These are phyloP conservation scores for Lithobius niger DNA, from an alignment of 1,140 invertebrate genomes.

Conservation along the genomic window DNA sequence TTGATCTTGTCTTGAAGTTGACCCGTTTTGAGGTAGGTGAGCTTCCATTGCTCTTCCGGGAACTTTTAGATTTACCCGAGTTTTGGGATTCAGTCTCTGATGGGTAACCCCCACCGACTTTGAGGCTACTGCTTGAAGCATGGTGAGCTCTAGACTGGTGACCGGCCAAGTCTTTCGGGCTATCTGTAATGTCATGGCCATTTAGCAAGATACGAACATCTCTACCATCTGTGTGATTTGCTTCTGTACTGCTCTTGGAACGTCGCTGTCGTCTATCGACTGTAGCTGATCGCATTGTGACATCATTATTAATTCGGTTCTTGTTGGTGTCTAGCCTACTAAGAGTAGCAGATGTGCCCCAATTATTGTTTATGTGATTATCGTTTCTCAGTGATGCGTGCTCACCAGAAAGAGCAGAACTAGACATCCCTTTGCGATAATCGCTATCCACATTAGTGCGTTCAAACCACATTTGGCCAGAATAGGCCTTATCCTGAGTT, in stretches of 20 bases:
- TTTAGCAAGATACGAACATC: constrained; percentile 1
- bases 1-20: constrained; percentile 7
- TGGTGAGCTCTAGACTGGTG: background rate
- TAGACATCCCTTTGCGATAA: background rate
- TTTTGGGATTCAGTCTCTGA: constrained; percentile 5
- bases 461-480: constrained; percentile 1
- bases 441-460: background rate
- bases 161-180: too few species aligned
- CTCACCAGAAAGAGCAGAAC: background rate
- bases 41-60: background rate
- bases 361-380: background rate
- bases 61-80: background rate
- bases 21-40: constrained; percentile 6
- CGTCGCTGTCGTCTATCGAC: background rate
- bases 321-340: constrained; percentile 5
- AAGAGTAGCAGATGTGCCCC: constrained; percentile 1
- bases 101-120: background rate
- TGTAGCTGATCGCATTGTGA: background rate
- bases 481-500: background rate
- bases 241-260: background rate
- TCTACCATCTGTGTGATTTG: background rate
- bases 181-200: background rate
- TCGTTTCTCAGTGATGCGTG: background rate
- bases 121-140: too few species aligned
- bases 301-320: constrained; percentile 2